phyloP scores from a whole-genome alignment of 2,888 invertebrate species.

The Drosophila neotestacea region DNA sequence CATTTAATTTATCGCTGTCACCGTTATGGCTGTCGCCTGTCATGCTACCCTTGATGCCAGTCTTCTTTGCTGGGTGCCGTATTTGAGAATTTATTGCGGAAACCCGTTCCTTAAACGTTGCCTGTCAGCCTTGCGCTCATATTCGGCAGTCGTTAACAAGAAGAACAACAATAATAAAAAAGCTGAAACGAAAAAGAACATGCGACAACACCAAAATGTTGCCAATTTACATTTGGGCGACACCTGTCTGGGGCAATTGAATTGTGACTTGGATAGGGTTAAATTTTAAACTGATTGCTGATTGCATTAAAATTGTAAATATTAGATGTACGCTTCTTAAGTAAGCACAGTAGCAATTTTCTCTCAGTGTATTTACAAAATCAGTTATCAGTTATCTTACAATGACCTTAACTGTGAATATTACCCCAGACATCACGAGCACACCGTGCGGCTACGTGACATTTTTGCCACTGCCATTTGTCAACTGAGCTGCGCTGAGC shows the following conservation, averaged over 20 bases:
- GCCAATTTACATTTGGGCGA: slow-evolving; percentile 39
- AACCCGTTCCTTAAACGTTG: slow-evolving; percentile 57
- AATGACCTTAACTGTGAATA: slow-evolving; percentile 39
- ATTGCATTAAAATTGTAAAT: slow-evolving; percentile 5
- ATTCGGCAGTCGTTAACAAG: slow-evolving; percentile 45
- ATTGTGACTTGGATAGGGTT: slow-evolving; percentile 6
- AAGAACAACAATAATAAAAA: slow-evolving; percentile 4
- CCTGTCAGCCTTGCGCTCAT: slow-evolving; percentile 62
- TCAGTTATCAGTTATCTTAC: slow-evolving; percentile 28
- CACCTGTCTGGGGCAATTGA: slow-evolving; percentile 31
- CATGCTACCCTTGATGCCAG: slow-evolving; percentile 48
- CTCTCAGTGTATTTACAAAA: slow-evolving; percentile 13
- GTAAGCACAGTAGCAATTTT: neutral
- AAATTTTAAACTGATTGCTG: slow-evolving; percentile 10
- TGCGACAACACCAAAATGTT: slow-evolving; percentile 35
- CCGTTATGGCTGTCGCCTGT: slow-evolving; percentile 81
- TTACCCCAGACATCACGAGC: slow-evolving; percentile 41
- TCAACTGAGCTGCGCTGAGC: slow-evolving; percentile 23
- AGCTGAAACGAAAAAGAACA: slow-evolving; percentile 42
- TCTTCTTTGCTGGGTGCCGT: slow-evolving; percentile 31
- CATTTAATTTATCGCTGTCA: slow-evolving; percentile 82
- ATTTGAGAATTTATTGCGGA: slow-evolving; percentile 75
- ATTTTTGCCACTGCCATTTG: slow-evolving; percentile 45
- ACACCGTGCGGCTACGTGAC: slow-evolving; percentile 65
- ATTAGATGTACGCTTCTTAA: neutral